phyloP scores from a whole-genome alignment of 2,113 vertebrate species.

The Castor canadensis region DNA sequence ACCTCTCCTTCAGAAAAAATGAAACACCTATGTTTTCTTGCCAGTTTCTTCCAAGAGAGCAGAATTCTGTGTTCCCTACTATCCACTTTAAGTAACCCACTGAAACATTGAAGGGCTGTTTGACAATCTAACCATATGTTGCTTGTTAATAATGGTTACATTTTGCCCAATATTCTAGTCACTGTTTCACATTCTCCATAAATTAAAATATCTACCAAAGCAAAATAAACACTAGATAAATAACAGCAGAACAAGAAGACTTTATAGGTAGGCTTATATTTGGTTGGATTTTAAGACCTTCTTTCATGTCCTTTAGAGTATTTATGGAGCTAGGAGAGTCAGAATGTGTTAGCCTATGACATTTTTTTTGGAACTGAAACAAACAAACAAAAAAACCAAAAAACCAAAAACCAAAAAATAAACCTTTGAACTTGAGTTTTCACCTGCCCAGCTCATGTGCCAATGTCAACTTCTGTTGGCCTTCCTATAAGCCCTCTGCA shows the following conservation, averaged over 20 bases:
- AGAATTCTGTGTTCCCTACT: background rate
- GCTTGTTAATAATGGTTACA: slow-evolving; percentile 6
- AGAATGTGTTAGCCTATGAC: slow-evolving; percentile 40
- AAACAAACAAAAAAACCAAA: background rate
- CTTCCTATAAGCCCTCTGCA: background rate
- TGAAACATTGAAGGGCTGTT: background rate
- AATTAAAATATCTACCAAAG: slow-evolving; percentile 43
- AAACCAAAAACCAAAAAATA: background rate
- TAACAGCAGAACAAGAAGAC: slow-evolving; percentile 55
- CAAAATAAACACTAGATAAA: slow-evolving; percentile 48
- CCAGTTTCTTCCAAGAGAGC: background rate
- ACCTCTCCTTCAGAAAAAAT: slow-evolving; percentile 45
- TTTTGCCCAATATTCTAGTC: background rate
- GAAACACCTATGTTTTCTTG: slow-evolving; percentile 18
- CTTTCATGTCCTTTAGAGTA: slow-evolving; percentile 60
- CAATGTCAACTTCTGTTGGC: background rate
- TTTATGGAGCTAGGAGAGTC: slow-evolving; percentile 51
- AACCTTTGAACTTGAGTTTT: slow-evolving; percentile 52
- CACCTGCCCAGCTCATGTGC: background rate
- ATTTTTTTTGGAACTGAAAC: slow-evolving; percentile 36
- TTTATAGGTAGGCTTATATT: slow-evolving; percentile 43
- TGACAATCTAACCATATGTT: background rate
- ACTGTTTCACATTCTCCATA: background rate
- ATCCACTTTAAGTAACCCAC: background rate
- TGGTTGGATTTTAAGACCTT: slow-evolving; percentile 45